Percentiles rank a stretch among this genome's conserved stretches.
phyloP scores from a whole-genome alignment of 64 coral and sea anemone species.

The Dendronephthya gigantea region DNA sequence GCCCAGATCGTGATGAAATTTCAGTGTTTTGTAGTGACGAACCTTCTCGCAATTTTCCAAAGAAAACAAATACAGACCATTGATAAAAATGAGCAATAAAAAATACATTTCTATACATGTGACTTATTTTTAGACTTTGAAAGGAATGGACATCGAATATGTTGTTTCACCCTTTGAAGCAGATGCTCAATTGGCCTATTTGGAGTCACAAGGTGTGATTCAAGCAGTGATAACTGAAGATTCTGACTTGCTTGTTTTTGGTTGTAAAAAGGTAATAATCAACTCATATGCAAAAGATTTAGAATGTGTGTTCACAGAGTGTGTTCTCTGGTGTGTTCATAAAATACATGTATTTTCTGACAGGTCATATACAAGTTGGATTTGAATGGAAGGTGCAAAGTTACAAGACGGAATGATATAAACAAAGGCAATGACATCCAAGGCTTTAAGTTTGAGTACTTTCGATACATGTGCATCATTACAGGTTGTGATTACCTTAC shows the following conservation, averaged over 20 bases:
- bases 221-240: background rate
- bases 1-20: too few species aligned
- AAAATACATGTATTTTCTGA: background rate
- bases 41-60: too few species aligned
- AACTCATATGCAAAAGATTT: background rate
- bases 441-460: constrained; percentile 24
- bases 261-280: background rate
- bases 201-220: background rate
- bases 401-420: constrained; percentile 10
- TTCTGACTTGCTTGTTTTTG: constrained; percentile 1
- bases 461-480: constrained; percentile 26
- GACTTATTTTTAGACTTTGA: background rate
- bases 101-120: too few species aligned
- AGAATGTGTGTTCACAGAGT: too few species aligned
- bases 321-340: background rate
- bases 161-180: background rate
- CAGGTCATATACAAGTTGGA: constrained; percentile 28
- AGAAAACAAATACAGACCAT: too few species aligned
- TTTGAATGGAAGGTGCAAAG: constrained; percentile 13
- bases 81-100: background rate
- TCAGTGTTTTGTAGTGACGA: too few species aligned
- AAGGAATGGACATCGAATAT: background rate
- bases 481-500: constrained; percentile 19
- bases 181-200: constrained; percentile 2
- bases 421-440: background rate